phyloP scores from a whole-genome alignment of 2,113 vertebrate genomes.

The Malaclemys terrapin region DNA sequence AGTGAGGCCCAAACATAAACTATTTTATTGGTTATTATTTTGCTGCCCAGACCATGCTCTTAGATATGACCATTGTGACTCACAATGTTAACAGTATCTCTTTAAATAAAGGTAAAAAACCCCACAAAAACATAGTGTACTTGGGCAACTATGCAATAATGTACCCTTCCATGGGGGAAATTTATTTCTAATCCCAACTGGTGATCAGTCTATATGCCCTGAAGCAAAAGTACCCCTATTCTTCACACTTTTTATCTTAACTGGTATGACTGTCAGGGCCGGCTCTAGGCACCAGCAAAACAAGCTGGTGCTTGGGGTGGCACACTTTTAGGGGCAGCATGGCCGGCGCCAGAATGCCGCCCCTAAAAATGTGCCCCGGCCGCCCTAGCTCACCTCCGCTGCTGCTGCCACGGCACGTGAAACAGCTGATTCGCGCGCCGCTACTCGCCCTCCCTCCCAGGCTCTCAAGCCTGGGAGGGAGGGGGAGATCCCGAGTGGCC shows the following conservation, averaged over 20 bases:
- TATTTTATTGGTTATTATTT: slow-evolving; percentile 47
- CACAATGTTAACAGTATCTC: not conserved
- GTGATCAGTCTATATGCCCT: not conserved
- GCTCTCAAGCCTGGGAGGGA: no score
- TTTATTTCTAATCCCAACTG: not conserved
- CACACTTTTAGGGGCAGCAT: no score
- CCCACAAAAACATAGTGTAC: not conserved
- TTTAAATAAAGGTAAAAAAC: slow-evolving; percentile 26
- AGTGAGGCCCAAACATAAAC: slow-evolving; percentile 50
- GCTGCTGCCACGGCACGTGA: no score
- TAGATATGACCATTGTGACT: not conserved
- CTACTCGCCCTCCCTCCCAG: no score
- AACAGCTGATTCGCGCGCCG: no score
- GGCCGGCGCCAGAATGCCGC: no score
- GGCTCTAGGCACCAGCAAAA: no score
- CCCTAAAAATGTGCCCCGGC: no score
- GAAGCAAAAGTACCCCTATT: not conserved
- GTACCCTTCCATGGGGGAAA: not conserved
- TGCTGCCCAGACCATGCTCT: not conserved
- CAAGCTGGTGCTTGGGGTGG: no score
- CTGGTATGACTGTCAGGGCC: not conserved
- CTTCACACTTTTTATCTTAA: slow-evolving; percentile 26
- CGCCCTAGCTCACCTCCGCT: no score
- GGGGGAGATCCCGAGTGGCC: no score
- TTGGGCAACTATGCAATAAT: not conserved